phyloP scores from a whole-genome alignment of 2,797 vertebrate genomes.

The Poecile montanus region DNA sequence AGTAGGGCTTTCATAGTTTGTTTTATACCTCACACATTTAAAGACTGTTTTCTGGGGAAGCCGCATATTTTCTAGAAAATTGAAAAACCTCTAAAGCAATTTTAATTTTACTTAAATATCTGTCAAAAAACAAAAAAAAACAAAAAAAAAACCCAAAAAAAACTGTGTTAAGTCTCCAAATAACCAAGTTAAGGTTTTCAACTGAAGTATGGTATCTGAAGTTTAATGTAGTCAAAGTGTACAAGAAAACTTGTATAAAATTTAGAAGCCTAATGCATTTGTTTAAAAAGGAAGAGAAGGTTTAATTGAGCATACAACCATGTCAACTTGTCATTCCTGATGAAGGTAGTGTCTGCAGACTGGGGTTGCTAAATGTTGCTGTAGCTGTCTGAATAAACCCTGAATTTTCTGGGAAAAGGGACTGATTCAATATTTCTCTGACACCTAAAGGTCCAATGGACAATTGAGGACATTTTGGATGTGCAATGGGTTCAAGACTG shows the following conservation, averaged over 20 bases:
- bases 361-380: conserved; percentile 20
- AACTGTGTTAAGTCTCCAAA: not conserved
- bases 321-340: conserved; percentile 70
- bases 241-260: conserved; percentile 66
- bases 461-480: not conserved
- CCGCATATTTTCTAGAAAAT: not conserved
- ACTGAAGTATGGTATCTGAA: conserved; percentile 56
- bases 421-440: not conserved
- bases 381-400: conserved; percentile 6
- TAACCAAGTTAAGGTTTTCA: conserved; percentile 41
- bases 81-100: not conserved
- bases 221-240: conserved; percentile 65
- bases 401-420: not conserved
- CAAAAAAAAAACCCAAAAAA: not conserved
- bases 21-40: not conserved
- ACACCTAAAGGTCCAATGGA: not conserved
- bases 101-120: conserved; percentile 7
- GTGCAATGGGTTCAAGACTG: not conserved
- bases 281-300: conserved; percentile 64
- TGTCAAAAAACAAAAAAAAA: not conserved
- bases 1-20: not conserved
- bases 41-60: not conserved
- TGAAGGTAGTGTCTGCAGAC: conserved; percentile 48
- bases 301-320: conserved; percentile 76
- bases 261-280: conserved; percentile 72